Evolutionary conservation across 2,113 vertebrate species (phyloP).

Genomic region (rabbit (Oryctolagus cuniculus)): DNA sequence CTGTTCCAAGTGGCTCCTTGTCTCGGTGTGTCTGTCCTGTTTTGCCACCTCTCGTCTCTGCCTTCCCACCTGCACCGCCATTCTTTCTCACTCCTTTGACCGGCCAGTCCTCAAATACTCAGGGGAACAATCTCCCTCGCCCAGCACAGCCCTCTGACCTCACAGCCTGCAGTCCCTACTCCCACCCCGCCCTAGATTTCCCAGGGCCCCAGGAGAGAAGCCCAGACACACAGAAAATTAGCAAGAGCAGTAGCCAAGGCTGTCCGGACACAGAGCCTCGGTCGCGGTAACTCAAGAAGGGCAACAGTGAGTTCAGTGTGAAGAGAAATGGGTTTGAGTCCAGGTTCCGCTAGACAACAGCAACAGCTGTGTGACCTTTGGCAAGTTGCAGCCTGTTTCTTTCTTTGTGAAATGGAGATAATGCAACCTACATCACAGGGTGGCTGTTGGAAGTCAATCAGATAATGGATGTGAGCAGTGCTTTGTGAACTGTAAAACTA

Average conservation of each 20-base stretch:
- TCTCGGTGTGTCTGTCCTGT: neutral
- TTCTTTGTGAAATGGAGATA: conserved; percentile 37
- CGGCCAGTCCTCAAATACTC: neutral
- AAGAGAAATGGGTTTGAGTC: neutral
- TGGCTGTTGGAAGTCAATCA: conserved; percentile 53
- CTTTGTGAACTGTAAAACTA: conserved; percentile 67
- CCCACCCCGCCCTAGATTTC: neutral
- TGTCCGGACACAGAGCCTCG: neutral
- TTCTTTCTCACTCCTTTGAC: neutral
- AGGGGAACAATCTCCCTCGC: neutral
- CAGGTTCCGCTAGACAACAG: neutral
- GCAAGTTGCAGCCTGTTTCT: conserved; percentile 10
- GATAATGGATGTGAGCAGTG: conserved; percentile 57
- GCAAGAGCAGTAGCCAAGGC: neutral
- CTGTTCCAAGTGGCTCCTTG: neutral
- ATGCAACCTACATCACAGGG: neutral
- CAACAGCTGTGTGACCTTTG: conserved; percentile 43
- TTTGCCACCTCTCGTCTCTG: neutral
- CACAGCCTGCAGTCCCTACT: too few relatives aligned
- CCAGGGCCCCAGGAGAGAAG: neutral
- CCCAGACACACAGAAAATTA: neutral
- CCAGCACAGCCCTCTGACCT: neutral
- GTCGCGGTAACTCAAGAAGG: neutral
- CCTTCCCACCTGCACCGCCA: neutral
- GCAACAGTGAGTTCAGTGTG: neutral